A percentile compares a stretch with the other conserved stretches of the same genome.
phyloP scores from a whole-genome alignment of 1,140 invertebrate species.

The Riptortus pedestris region DNA sequence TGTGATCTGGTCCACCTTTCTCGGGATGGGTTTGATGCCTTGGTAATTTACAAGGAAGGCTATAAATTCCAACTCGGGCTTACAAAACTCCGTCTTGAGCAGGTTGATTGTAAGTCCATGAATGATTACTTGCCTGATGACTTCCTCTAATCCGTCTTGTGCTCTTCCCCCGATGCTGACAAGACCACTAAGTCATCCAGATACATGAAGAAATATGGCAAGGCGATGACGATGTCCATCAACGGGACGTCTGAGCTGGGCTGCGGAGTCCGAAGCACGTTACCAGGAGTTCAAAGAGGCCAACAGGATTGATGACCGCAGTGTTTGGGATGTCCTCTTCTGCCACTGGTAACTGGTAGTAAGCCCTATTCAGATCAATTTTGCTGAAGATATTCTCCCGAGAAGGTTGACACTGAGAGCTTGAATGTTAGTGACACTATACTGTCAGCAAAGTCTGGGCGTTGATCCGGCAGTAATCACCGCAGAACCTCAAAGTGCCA shows the following conservation, averaged over 20 bases:
- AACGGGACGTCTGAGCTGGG: conserved; percentile 21
- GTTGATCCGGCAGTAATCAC: not conserved
- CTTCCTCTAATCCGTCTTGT: conserved; percentile 28
- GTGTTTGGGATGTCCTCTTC: conserved; percentile 36
- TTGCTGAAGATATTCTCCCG: not conserved
- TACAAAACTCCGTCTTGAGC: not conserved
- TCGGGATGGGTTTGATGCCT: not conserved
- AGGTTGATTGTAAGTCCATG: not conserved
- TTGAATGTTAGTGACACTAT: not conserved
- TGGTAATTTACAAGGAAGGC: not conserved
- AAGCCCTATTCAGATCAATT: conserved; percentile 33
- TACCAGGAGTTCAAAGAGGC: conserved; percentile 21
- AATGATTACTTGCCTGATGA: conserved; percentile 27
- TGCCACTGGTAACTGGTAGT: conserved; percentile 38
- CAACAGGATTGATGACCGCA: conserved; percentile 30
- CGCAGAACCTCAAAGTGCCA: not conserved
- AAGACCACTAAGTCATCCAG: conserved; percentile 34
- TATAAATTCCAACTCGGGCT: not conserved
- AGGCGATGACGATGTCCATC: conserved; percentile 13
- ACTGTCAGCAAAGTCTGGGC: not conserved
- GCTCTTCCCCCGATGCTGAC: conserved; percentile 26
- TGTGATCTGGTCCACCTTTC: not conserved
- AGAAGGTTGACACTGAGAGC: not conserved
- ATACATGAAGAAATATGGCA: conserved; percentile 28
- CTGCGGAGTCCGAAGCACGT: conserved; percentile 25